Conservation (phyloP, 2,888 invertebrate species). For the Tenthredo scrophulariae region DNA sequence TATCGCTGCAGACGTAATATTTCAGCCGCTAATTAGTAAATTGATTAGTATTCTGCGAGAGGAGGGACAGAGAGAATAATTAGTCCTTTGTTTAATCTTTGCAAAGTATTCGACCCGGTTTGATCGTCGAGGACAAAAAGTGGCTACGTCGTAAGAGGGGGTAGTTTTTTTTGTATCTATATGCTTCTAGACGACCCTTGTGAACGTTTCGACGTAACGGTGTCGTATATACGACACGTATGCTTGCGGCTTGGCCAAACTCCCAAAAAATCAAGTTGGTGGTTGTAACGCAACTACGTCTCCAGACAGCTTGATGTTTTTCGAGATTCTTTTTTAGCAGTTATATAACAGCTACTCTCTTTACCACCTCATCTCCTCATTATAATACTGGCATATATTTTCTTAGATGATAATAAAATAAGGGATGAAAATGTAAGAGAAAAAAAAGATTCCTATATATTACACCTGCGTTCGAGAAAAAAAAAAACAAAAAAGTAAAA, state of each 20-base stretch:
- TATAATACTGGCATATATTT: too few species aligned
- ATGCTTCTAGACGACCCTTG: not conserved
- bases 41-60: not conserved
- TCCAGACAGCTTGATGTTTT: conserved; percentile 1
- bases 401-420: not conserved
- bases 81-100: not conserved
- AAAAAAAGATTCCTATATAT: not conserved
- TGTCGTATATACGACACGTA: not conserved
- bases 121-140: conserved; percentile 1
- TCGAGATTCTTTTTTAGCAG: not conserved
- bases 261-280: conserved; percentile 16
- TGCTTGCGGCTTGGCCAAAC: not conserved
- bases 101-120: not conserved
- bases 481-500: not conserved
- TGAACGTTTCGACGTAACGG: not conserved
- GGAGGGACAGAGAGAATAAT: not conserved
- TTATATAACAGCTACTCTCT: not conserved
- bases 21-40: not conserved
- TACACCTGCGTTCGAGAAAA: too few species aligned
- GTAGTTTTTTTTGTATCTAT: not conserved
- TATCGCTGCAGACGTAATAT: not conserved
- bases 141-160: not conserved
- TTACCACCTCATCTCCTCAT: not conserved
- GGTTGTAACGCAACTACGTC: not conserved
- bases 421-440: not conserved